Percentiles rank a stretch among this genome's conserved stretches.
Evolutionary conservation across 2,113 vertebrate species (phyloP).

Genomic region (Pangasianodon hypophthalmus): DNA sequence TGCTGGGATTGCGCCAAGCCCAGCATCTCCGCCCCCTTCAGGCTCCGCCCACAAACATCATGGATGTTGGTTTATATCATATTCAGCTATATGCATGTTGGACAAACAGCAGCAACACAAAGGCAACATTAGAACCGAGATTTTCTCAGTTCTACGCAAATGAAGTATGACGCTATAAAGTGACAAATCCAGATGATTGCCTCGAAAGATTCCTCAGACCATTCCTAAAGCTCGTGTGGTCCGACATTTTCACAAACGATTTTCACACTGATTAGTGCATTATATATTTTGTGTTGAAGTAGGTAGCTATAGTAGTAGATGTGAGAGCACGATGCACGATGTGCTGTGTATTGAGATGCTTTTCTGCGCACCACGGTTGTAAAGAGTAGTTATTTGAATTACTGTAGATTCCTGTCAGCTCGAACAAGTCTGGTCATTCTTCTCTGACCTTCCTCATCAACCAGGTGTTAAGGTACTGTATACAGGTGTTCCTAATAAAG

Average conservation of each 20-base stretch:
- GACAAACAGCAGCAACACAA: not conserved
- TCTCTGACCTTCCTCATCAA: not conserved
- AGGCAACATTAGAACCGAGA: not conserved
- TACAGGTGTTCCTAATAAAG: not conserved
- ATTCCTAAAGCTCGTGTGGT: no score
- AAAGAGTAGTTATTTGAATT: not conserved
- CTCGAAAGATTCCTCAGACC: no score
- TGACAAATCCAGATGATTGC: no score
- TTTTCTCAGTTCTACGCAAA: not conserved
- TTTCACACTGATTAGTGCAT: not conserved
- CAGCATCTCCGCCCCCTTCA: constrained; percentile 72
- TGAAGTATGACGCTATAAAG: no score
- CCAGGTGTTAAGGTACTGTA: not conserved
- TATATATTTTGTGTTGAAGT: not conserved
- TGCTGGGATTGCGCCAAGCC: constrained; percentile 88
- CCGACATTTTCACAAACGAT: not conserved
- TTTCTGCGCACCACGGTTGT: not conserved
- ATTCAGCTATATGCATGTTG: not conserved
- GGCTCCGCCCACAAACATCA: constrained; percentile 6
- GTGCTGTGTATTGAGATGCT: not conserved
- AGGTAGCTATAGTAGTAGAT: no score
- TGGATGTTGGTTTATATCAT: not conserved
- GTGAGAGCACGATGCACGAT: not conserved
- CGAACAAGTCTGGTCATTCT: not conserved
- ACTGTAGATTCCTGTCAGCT: not conserved